Base-by-base conservation (phyloP, 2,888 invertebrate genomes). In the Eupithecia exiguata region DNA sequence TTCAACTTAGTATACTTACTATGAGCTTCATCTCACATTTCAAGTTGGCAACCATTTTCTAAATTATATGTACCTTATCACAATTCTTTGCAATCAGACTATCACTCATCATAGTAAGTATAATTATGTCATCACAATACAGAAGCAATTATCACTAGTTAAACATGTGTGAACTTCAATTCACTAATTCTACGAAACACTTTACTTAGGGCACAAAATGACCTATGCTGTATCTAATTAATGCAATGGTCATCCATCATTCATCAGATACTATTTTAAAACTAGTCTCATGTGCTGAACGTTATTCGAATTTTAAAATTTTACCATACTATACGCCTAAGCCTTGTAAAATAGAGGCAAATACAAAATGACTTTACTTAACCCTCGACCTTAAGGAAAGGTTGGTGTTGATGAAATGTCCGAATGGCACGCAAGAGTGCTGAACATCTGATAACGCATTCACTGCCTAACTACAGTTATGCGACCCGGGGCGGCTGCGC, bases 1-100 rank as follows among this genome's bases (percentile, higher is more conserved):
- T 80, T 81, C 78, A 74, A 74, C 36, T 77, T 81, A 78, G 77
- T 79, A 80, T 83, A 83, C 79, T 84, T 81, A 83, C 81, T 84
- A 84, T 80, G 81, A 83, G 77, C 74, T 79, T 74, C 77, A 72
- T 73, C 65, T 62, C 68, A 74, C 70, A 38, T 69, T 75, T 77
- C 69, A 69, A 62, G 78, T 78, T 80, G 80, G 75, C 79, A 74
- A 77, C 71, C 75, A 75, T 74, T 71, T 77, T 72, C 71, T 77
- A 78, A 77, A 77, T 65, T 68, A 72, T 69, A 78, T 76, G 80
- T 76, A 78, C 79, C 77, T 72, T 77, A 78, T 78, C 75, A 77
- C 78, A 78, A 77, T 70, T 68, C 66, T 78, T 71, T 74, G 67
- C 74, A 78, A 78, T 77, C 76, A 77, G 77, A 80, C 79, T 78